Percentiles rank a stretch among this genome's conserved stretches.
These are phyloP conservation scores for Brenthis hecate DNA, from an alignment of 2,888 invertebrate genomes.

Conservation along the genomic window DNA sequence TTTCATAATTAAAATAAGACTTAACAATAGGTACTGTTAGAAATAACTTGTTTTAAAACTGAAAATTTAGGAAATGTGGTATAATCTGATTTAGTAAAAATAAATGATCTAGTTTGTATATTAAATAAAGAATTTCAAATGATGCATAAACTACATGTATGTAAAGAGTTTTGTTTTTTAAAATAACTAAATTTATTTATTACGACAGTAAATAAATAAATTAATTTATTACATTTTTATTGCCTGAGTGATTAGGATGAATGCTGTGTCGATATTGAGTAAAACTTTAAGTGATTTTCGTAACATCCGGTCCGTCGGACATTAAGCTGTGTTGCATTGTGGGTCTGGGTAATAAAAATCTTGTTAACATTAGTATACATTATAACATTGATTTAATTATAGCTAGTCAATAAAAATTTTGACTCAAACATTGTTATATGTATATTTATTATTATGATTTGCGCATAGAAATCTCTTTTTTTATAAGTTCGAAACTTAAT, in stretches of 20 bases:
- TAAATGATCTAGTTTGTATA: neutral
- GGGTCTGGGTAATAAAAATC: constrained; percentile 21
- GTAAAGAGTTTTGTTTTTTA: neutral
- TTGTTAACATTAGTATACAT: neutral
- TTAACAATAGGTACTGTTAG: too few relatives aligned
- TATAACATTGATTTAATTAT: too few relatives aligned
- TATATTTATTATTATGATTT: too few relatives aligned
- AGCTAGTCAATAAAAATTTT: too few relatives aligned
- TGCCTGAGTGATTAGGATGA: constrained; percentile 32
- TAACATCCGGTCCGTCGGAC: constrained; percentile 29
- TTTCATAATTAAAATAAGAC: too few relatives aligned
- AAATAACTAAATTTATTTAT: constrained; percentile 7
- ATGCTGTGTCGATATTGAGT: constrained; percentile 11
- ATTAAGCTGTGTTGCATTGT: constrained; percentile 13
- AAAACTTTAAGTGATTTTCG: constrained; percentile 19
- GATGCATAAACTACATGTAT: too few relatives aligned
- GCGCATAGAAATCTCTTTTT: too few relatives aligned
- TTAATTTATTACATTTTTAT: constrained; percentile 17
- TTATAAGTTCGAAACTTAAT: too few relatives aligned
- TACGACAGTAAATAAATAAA: constrained; percentile 6
- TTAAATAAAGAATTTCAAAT: too few relatives aligned
- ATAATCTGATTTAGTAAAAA: neutral
- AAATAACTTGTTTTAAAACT: too few relatives aligned
- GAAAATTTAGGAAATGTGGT: too few relatives aligned
- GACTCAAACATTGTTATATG: too few relatives aligned